Evolutionary conservation across 2,113 vertebrate species (phyloP).

Genomic region (Illadopsis cleaveri): DNA sequence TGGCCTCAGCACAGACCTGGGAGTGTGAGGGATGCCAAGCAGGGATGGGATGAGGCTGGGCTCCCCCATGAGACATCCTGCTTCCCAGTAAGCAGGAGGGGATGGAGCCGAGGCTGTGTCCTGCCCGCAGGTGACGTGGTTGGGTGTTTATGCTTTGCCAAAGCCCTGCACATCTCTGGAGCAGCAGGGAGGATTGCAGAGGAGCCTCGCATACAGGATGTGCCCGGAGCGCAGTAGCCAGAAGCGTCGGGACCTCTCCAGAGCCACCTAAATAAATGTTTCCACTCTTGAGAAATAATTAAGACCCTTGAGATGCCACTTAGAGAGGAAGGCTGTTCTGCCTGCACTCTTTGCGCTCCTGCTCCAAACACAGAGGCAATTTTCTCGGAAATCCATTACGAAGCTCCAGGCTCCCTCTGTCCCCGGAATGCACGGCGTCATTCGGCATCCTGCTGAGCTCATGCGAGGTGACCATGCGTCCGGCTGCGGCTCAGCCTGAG

Average conservation of each 20-base stretch:
- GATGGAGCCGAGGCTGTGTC: neutral
- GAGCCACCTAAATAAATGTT: slow-evolving; percentile 3
- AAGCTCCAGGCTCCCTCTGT: neutral
- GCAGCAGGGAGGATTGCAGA: neutral
- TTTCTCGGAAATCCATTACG: slow-evolving; percentile 59
- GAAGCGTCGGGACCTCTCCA: neutral
- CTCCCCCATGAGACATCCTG: neutral
- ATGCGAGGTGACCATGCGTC: neutral
- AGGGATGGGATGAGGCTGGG: neutral
- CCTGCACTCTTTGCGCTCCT: neutral
- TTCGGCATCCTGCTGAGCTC: slow-evolving; percentile 2
- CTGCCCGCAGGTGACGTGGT: neutral
- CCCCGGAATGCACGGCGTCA: neutral
- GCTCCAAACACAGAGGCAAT: slow-evolving; percentile 7
- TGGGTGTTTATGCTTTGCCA: neutral
- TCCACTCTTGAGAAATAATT: slow-evolving; percentile 38
- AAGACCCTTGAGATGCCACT: neutral
- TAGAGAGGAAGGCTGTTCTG: neutral
- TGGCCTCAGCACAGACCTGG: neutral
- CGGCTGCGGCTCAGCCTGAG: neutral
- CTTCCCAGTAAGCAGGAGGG: neutral
- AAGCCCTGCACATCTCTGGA: neutral
- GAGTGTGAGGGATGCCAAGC: neutral
- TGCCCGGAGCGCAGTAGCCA: neutral
- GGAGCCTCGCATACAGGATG: neutral